These are phyloP conservation scores for Setophaga petechia DNA, from an alignment of 2,113 vertebrate genomes.

Conservation along the genomic window DNA sequence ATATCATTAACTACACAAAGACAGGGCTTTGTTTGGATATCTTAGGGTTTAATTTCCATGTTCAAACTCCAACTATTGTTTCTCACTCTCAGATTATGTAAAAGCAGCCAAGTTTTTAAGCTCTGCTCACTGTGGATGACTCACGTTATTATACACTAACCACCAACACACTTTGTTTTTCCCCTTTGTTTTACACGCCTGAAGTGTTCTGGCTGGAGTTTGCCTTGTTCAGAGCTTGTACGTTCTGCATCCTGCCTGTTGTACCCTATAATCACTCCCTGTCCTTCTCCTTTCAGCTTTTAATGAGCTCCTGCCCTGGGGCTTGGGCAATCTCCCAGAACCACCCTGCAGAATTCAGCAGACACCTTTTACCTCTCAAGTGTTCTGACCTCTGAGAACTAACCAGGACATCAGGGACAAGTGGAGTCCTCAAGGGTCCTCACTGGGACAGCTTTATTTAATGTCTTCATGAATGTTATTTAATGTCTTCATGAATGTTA, in stretches of 20 bases:
- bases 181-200: not conserved
- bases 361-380: accelerated
- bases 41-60: not conserved
- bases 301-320: not conserved
- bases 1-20: not conserved
- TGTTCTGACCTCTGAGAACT: not conserved
- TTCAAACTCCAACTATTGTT: not conserved
- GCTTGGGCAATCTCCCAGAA: not conserved
- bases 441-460: not conserved
- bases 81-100: not conserved
- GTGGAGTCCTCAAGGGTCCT: not conserved
- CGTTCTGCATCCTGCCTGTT: not conserved
- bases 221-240: not conserved
- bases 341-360: not conserved
- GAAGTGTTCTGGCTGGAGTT: not conserved
- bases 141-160: not conserved
- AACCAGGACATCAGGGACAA: not conserved
- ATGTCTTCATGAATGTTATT: not conserved
- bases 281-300: not conserved
- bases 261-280: not conserved
- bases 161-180: conserved; percentile 22
- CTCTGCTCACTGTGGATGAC: conserved; percentile 11
- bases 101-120: not conserved
- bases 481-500: not conserved
- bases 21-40: not conserved